Evolutionary conservation across 23 tunicate species (phyloP), one percentile per base, ranked within the genome.

Genomic region (Diplosoma virens): DNA sequence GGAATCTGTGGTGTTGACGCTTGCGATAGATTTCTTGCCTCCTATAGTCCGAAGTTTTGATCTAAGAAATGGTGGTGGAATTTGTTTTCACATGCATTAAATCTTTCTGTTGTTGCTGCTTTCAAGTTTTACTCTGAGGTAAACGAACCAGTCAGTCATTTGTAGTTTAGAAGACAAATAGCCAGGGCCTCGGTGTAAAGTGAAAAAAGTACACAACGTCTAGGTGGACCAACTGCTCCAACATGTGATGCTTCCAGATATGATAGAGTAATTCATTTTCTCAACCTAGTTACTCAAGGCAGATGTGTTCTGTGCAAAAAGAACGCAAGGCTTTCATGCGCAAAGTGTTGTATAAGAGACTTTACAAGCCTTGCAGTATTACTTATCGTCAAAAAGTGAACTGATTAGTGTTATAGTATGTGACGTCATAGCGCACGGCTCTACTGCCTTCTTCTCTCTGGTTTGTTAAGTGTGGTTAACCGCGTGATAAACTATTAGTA

Each of bases 1-100:
- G 70, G 36, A 63, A 63, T 63, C 35, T 34, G 35, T 6, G 70
- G 35, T n/a, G 70, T 63, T 4, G 70, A 63, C 20, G 70, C 20
- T 27, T 28, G 36, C n/a, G 70, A 63, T n/a, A 28, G 35, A n/a
- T 30, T 63, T 16, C n/a, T 63, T 11, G 27, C 70, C 20, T 63
- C 70, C 6, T 63, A 63, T 28, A 63, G 70, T 26, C 70, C 70
- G 29, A 14, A 35, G 20, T 20, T 63, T 63, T n/a, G 70, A 25
- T 63, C 70, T n/a, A 63, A 20, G n/a, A 63, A 63, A 63, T 63
- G 70, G 70, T 63, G 70, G 70, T 63, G 70, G 70, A 63, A 63
- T n/a, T 30, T 63, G 9, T 63, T 25, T 28, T 63, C 35, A 16
- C 70, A 63, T n/a, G 29, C 29, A 11, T 14, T 63, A 28, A 63